Percentiles rank a stretch among this genome's conserved stretches.
Conservation (phyloP, 2,797 vertebrate species). For the Sebastes elongatus region DNA sequence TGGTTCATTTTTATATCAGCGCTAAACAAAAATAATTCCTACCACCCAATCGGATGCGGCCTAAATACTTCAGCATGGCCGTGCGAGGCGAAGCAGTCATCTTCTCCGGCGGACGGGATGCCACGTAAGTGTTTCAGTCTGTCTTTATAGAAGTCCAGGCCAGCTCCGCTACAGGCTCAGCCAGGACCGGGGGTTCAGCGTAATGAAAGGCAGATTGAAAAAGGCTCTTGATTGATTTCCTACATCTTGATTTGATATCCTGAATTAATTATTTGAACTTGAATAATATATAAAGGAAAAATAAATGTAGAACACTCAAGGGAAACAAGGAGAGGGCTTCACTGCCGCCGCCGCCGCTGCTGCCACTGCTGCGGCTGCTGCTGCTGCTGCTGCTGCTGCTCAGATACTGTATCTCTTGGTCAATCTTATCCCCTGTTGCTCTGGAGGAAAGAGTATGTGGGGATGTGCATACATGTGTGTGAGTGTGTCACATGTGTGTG, state of each 20-base stretch:
- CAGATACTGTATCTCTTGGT: conserved; percentile 69
- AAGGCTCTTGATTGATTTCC: conserved; percentile 85
- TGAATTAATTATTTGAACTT: conserved; percentile 89
- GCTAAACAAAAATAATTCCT: conserved; percentile 78
- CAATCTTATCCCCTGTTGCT: conserved; percentile 64
- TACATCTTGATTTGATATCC: conserved; percentile 90
- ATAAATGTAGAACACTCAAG: conserved; percentile 83
- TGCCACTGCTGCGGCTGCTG: not conserved
- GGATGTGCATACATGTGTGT: not conserved
- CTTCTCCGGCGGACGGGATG: conserved; percentile 72
- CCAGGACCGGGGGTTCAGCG: conserved; percentile 62
- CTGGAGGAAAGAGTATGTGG: conserved; percentile 35
- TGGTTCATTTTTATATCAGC: conserved; percentile 76
- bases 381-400: conserved; percentile 18
- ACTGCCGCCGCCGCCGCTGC: conserved; percentile 16
- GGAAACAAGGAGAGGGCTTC: conserved; percentile 71
- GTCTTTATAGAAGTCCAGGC: conserved; percentile 74
- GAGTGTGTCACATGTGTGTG: conserved; percentile 1
- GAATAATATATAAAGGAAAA: conserved; percentile 88
- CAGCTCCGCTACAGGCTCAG: conserved; percentile 75
- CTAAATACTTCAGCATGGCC: conserved; percentile 79
- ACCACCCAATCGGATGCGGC: conserved; percentile 82
- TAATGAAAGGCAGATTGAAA: conserved; percentile 84
- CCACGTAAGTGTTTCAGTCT: conserved; percentile 81
- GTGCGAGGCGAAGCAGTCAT: conserved; percentile 63